Evolutionary conservation across 1,140 invertebrate species (phyloP).

Genomic region (Apocrypta bakeri): DNA sequence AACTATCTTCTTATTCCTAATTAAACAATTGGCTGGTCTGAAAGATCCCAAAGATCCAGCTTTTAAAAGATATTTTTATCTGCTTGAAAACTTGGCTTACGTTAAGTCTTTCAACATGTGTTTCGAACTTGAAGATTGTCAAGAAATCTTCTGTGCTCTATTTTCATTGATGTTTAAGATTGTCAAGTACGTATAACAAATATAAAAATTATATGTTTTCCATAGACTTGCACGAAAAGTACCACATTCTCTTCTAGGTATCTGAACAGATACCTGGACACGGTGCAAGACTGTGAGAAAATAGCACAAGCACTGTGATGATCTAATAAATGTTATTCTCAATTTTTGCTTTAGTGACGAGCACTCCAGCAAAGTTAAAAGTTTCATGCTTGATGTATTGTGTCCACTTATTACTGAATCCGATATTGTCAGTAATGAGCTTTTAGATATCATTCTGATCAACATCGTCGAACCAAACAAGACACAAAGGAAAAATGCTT

Average conservation of each 20-base stretch:
- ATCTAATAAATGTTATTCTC: neutral
- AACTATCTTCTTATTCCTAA: constrained; percentile 96
- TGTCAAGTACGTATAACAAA: constrained; percentile 85
- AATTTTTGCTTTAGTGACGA: constrained; percentile 84
- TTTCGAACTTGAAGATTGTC: constrained; percentile 97
- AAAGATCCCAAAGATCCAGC: constrained; percentile 97
- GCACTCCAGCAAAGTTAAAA: constrained; percentile 96
- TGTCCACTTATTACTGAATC: constrained; percentile 96
- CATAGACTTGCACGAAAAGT: too few relatives aligned
- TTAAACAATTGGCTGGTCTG: constrained; percentile 93
- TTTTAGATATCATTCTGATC: constrained; percentile 94
- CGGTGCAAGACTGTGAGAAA: too few relatives aligned
- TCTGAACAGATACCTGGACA: too few relatives aligned
- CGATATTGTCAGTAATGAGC: constrained; percentile 94
- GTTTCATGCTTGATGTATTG: constrained; percentile 96
- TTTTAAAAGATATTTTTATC: constrained; percentile 98
- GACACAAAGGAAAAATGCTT: constrained; percentile 91
- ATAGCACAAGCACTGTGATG: too few relatives aligned
- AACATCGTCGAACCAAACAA: constrained; percentile 98
- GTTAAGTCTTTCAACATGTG: constrained; percentile 99
- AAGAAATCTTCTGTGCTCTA: constrained; percentile 95
- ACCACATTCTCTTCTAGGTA: too few relatives aligned
- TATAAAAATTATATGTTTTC: too few relatives aligned
- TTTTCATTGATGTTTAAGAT: constrained; percentile 98
- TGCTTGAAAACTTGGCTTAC: constrained; percentile 95